These are phyloP conservation scores for Amphiduros pacificus DNA, from an alignment of 2,888 invertebrate species.

Conservation along the genomic window DNA sequence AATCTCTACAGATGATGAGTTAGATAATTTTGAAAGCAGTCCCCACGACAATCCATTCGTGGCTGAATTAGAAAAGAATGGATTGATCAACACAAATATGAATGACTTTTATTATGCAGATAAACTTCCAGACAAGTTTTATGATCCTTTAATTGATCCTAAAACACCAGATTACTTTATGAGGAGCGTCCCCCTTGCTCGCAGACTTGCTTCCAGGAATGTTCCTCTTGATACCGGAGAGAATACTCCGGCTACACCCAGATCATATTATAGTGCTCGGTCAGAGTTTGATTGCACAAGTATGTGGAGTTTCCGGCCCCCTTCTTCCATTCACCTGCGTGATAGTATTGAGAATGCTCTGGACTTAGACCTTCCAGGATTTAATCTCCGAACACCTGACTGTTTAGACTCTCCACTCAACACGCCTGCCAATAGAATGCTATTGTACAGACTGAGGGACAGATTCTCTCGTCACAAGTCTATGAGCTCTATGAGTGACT, in stretches of 20 bases:
- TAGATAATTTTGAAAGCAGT: constrained; percentile 9
- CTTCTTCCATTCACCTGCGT: constrained; percentile 47
- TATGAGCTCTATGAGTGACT: constrained; percentile 12
- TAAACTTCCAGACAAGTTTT: not conserved
- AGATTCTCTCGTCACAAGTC: not conserved
- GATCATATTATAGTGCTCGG: constrained; percentile 20
- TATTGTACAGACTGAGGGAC: not conserved
- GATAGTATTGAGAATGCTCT: constrained; percentile 42
- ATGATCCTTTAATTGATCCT: not conserved
- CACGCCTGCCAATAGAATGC: no score
- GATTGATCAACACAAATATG: not conserved
- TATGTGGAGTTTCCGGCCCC: constrained; percentile 38
- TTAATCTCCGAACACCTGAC: constrained; percentile 12
- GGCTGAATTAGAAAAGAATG: not conserved
- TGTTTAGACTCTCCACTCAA: constrained; percentile 11
- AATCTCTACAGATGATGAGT: constrained; percentile 24
- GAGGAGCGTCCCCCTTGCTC: not conserved
- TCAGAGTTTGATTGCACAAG: constrained; percentile 61
- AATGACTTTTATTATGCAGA: no score
- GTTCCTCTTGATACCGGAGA: constrained; percentile 8
- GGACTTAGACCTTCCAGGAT: constrained; percentile 6
- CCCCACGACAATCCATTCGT: not conserved
- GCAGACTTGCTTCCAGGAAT: not conserved
- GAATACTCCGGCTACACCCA: constrained; percentile 22
- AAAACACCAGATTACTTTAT: no score